Conservation (phyloP, 2,113 vertebrate species). For the Cyanoliseus patagonus region DNA sequence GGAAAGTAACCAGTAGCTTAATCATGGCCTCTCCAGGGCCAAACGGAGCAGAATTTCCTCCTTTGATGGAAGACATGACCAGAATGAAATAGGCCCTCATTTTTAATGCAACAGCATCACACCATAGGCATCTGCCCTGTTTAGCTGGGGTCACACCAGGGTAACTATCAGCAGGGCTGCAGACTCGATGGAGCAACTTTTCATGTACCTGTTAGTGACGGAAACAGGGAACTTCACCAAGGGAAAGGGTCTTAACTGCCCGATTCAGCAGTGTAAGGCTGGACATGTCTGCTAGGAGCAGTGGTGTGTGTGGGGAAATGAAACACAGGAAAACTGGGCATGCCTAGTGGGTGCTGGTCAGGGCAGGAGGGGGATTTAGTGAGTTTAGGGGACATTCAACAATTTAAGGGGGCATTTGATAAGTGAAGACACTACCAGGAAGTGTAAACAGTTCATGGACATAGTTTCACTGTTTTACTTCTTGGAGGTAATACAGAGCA, state of each 20-base stretch:
- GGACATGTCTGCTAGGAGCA: neutral
- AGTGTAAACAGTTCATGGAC: neutral
- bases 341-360: neutral
- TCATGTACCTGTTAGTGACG: fast-evolving
- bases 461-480: neutral
- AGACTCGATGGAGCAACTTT: neutral
- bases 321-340: neutral
- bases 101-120: neutral
- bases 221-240: fast-evolving
- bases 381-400: neutral
- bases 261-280: neutral
- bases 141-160: neutral
- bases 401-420: too few species aligned
- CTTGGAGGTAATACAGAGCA: neutral
- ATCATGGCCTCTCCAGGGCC: neutral
- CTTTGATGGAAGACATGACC: neutral
- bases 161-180: too few species aligned
- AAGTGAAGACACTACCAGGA: neutral
- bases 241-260: neutral
- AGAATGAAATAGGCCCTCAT: neutral
- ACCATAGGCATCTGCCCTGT: fast-evolving
- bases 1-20: neutral
- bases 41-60: neutral
- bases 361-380: neutral
- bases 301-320: neutral